Conservation (phyloP, 1,140 invertebrate genomes). For the Phortica variegata region DNA sequence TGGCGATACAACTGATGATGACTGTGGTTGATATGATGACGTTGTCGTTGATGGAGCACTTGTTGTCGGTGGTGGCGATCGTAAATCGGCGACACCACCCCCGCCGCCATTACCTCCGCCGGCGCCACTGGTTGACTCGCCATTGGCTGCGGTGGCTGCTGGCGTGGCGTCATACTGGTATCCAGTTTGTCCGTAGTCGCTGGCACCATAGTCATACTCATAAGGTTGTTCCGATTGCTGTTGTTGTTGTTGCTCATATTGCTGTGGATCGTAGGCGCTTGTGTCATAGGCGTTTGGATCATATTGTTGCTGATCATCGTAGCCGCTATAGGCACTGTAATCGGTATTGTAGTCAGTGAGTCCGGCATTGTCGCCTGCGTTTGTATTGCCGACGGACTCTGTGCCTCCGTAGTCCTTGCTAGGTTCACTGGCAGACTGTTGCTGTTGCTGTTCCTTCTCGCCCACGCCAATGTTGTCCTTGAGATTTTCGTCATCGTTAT, state of each 20-base stretch:
- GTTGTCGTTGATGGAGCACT: constrained; percentile 11
- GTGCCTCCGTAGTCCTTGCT: constrained; percentile 10
- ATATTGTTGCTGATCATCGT: constrained; percentile 52
- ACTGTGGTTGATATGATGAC: constrained; percentile 19
- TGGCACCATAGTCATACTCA: constrained; percentile 26
- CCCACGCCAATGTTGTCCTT: constrained; percentile 55
- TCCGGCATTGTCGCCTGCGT: constrained; percentile 26
- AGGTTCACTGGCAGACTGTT: constrained; percentile 24
- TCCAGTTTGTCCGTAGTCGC: constrained; percentile 39
- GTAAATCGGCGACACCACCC: no score
- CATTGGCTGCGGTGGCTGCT: constrained; percentile 19
- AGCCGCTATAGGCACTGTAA: constrained; percentile 41
- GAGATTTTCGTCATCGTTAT: constrained; percentile 56
- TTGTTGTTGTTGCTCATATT: constrained; percentile 41
- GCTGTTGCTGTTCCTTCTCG: constrained; percentile 43
- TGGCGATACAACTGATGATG: constrained; percentile 7
- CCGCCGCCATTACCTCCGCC: constrained; percentile 16
- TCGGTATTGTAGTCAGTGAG: constrained; percentile 46
- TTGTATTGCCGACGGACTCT: constrained; percentile 22
- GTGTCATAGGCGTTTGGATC: constrained; percentile 43
- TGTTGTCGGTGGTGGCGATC: constrained; percentile 4
- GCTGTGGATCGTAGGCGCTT: constrained; percentile 36
- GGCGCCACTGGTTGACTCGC: background rate
- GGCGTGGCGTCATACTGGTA: constrained; percentile 36
- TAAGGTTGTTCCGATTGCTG: constrained; percentile 24